These are phyloP conservation scores for Colinus virginianus DNA, from an alignment of 2,113 vertebrate species.

Conservation along the genomic window DNA sequence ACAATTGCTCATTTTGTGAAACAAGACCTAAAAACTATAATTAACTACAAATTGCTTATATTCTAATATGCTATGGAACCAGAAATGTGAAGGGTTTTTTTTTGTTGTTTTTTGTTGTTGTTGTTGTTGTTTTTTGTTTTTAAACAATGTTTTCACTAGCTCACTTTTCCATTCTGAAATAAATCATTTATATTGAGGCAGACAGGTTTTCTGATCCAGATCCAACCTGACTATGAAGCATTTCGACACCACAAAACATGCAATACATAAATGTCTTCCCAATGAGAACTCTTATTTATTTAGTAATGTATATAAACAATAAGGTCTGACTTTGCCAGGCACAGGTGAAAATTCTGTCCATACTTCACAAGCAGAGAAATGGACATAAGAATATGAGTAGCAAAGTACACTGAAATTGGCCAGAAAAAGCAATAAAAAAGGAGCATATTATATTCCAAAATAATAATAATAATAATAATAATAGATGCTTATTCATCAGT, in stretches of 20 bases:
- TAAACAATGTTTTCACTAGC: not conserved
- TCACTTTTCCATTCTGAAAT: not conserved
- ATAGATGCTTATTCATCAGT: not conserved
- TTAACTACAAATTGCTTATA: not conserved
- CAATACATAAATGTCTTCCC: not conserved
- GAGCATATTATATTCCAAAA: not conserved
- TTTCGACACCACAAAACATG: not conserved
- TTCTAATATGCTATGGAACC: not conserved
- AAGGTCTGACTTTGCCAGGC: not conserved
- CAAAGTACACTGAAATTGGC: not conserved
- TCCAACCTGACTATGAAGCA: not conserved
- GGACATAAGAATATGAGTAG: not conserved
- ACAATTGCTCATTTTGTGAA: not conserved
- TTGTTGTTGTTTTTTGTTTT: not conserved
- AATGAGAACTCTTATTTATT: not conserved
- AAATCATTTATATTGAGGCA: constrained; percentile 5
- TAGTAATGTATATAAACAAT: not conserved
- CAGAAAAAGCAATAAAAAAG: not conserved
- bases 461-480: too few species aligned
- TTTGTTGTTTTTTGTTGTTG: not conserved
- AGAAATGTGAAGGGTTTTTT: not conserved
- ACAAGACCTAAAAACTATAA: not conserved
- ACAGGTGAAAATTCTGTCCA: not conserved
- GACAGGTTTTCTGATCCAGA: not conserved
- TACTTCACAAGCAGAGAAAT: not conserved